phyloP scores from a whole-genome alignment of 2,113 vertebrate species.

The Zosterops pallidus region DNA sequence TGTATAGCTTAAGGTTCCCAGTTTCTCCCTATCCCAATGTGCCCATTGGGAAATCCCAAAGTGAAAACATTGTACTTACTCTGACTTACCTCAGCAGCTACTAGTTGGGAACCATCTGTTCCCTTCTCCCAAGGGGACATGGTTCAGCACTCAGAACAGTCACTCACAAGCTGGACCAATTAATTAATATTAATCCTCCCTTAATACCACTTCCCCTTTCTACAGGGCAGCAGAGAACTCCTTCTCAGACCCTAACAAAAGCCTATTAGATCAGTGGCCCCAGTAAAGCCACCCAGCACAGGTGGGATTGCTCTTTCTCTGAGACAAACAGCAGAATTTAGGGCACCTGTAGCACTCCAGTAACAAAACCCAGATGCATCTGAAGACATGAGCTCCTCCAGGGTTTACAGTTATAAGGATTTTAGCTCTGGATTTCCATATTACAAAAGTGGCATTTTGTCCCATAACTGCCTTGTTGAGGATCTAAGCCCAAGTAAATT shows the following conservation, averaged over 20 bases:
- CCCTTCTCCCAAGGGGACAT: accelerated
- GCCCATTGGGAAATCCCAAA: background rate
- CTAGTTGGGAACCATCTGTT: background rate
- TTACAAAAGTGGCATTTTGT: background rate
- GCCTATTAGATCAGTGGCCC: accelerated
- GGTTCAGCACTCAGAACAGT: background rate
- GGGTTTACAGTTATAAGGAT: background rate
- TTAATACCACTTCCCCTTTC: background rate
- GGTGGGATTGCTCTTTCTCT: background rate
- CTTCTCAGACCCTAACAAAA: background rate
- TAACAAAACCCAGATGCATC: background rate
- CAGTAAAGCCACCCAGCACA: background rate
- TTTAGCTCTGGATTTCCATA: background rate
- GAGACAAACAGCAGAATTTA: background rate
- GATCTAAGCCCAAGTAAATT: background rate
- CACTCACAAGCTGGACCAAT: accelerated
- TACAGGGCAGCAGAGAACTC: accelerated
- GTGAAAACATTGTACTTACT: background rate
- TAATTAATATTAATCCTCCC: background rate
- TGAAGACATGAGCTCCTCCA: background rate
- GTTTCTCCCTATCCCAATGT: accelerated
- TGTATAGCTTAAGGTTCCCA: background rate
- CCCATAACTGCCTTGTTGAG: background rate
- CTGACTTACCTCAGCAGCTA: background rate
- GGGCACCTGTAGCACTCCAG: background rate